Conservation (phyloP, 2,888 invertebrate genomes). For the Caenorhabditis sulstoni region DNA sequence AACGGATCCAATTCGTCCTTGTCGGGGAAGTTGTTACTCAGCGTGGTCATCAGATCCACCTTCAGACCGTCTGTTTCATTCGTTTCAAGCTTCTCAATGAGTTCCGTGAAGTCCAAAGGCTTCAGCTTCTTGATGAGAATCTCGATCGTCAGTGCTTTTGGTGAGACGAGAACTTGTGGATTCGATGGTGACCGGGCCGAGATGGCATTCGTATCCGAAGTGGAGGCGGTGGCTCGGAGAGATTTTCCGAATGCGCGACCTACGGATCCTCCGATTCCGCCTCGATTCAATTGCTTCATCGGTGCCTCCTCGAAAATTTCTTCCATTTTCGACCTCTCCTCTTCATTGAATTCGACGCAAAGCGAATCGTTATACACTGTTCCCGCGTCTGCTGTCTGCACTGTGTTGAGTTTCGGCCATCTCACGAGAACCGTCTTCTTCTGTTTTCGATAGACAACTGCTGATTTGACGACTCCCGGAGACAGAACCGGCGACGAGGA, state of each 20-base stretch:
- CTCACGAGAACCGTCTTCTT: conserved; percentile 53
- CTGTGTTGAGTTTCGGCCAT: conserved; percentile 55
- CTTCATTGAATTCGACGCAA: conserved; percentile 60
- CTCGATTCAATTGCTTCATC: conserved; percentile 41
- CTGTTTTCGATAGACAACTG: conserved; percentile 55
- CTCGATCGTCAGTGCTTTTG: conserved; percentile 58
- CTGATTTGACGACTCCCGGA: conserved; percentile 54
- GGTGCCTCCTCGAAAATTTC: conserved; percentile 59
- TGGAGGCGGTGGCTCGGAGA: conserved; percentile 30
- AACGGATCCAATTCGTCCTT: conserved; percentile 50
- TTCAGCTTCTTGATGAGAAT: conserved; percentile 57
- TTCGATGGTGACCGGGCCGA: conserved; percentile 31
- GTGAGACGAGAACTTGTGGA: conserved; percentile 47
- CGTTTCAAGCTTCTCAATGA: conserved; percentile 52
- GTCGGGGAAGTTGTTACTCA: conserved; percentile 55
- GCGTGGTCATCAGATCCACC: conserved; percentile 54
- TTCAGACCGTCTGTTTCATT: conserved; percentile 58
- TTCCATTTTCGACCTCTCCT: conserved; percentile 56
- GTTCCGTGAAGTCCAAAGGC: conserved; percentile 44
- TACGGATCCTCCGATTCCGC: conserved; percentile 47
- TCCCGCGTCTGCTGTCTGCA: conserved; percentile 43
- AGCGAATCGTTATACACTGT: conserved; percentile 55
- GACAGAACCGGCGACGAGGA: conserved; percentile 35
- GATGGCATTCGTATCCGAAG: conserved; percentile 23
- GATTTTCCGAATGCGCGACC: conserved; percentile 50